Conservation (phyloP, 2,797 vertebrate species). For the Peromyscus melanophrys region DNA sequence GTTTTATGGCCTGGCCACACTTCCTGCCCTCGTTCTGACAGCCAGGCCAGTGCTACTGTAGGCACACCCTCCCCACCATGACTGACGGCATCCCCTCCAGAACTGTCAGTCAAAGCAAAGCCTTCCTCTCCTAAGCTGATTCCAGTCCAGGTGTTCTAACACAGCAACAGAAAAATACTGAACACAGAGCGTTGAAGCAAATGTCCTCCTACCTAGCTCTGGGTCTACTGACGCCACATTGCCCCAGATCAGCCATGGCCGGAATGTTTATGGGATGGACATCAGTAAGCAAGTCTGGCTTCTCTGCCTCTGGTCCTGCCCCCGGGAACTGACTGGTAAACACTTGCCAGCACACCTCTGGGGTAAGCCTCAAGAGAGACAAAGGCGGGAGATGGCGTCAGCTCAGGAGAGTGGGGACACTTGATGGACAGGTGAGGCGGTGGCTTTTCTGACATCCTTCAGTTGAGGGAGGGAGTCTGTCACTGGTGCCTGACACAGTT, state of each 20-base stretch:
- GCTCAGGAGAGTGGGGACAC: not conserved
- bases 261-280: not conserved
- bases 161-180: not conserved
- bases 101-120: not conserved
- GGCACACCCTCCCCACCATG: no score
- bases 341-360: not conserved
- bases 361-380: not conserved
- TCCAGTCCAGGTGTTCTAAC: not conserved
- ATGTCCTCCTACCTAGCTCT: not conserved
- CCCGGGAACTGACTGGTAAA: not conserved
- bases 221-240: not conserved
- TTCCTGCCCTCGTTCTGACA: not conserved
- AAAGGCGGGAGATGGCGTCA: not conserved
- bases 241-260: not conserved
- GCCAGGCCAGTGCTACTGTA: no score
- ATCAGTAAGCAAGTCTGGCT: not conserved
- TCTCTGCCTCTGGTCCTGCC: no score
- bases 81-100: no score
- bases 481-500: not conserved
- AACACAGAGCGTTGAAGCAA: not conserved
- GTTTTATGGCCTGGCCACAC: not conserved
- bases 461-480: not conserved
- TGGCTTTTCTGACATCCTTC: not conserved
- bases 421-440: not conserved
- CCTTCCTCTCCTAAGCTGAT: not conserved